These are phyloP conservation scores for Hydrotaea cyrtoneurina DNA, from an alignment of 2,888 invertebrate species.

Conservation along the genomic window DNA sequence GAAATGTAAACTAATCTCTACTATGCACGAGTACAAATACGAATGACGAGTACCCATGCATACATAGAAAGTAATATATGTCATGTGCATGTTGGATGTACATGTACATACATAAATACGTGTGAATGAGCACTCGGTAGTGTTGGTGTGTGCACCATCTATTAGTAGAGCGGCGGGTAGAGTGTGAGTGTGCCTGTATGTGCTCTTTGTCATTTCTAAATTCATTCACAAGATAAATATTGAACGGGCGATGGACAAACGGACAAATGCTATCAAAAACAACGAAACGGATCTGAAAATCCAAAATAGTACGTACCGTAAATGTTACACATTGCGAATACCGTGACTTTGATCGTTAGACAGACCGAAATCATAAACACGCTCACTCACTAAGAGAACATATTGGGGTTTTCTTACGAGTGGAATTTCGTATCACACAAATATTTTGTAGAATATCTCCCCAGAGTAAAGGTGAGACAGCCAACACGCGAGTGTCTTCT, in stretches of 20 bases:
- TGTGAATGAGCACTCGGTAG: conserved; percentile 16
- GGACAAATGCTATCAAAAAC: not conserved
- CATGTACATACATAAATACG: not conserved
- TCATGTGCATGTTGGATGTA: not conserved
- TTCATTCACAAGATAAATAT: conserved; percentile 15
- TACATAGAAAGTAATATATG: not conserved
- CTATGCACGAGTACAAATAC: not conserved
- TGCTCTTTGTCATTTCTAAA: not conserved
- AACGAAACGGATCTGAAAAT: not conserved
- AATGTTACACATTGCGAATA: not conserved
- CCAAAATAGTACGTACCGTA: conserved; percentile 1
- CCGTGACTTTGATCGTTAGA: not conserved
- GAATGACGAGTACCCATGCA: not conserved
- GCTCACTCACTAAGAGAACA: too few species aligned
- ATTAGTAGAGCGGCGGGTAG: not conserved
- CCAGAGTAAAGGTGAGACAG: too few species aligned
- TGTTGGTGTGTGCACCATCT: not conserved
- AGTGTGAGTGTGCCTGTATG: not conserved
- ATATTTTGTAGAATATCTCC: too few species aligned
- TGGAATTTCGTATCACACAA: too few species aligned
- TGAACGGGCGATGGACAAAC: not conserved
- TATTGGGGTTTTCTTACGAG: too few species aligned
- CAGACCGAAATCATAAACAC: too few species aligned
- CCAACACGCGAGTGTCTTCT: too few species aligned
- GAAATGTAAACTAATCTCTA: conserved; percentile 21